Conservation (phyloP, 2,888 invertebrate species). For the Meteorus cinctellus region DNA sequence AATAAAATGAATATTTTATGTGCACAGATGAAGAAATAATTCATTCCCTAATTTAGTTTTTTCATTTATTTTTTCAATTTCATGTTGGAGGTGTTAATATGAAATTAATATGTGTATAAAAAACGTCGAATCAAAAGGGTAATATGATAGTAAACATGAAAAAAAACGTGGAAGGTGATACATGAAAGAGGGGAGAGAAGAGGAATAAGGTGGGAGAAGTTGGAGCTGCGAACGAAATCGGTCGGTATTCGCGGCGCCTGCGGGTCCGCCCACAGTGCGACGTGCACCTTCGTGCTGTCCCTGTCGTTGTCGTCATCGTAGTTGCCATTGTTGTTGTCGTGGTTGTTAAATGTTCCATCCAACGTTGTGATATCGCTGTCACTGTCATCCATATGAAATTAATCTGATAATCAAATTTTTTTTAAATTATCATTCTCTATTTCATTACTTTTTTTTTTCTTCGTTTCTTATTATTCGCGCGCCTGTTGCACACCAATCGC, state of each 20-base stretch:
- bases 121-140: constrained; percentile 28
- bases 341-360: neutral
- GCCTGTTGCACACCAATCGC: constrained; percentile 38
- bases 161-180: constrained; percentile 11
- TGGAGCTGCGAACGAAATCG: constrained; percentile 50
- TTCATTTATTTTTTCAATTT: neutral
- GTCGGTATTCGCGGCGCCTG: constrained; percentile 51
- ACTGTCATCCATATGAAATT: neutral
- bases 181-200: constrained; percentile 38
- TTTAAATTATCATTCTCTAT: constrained; percentile 7
- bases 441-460: constrained; percentile 23
- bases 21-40: neutral
- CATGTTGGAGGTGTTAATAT: constrained; percentile 5
- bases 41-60: neutral
- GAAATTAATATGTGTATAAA: constrained; percentile 34
- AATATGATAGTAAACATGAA: constrained; percentile 14
- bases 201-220: constrained; percentile 45
- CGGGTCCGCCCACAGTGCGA: constrained; percentile 54
- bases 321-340: constrained; percentile 24
- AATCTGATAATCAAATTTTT: neutral
- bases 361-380: neutral
- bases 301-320: constrained; percentile 38
- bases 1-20: no score
- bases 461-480: neutral
- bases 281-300: constrained; percentile 51